These are phyloP conservation scores for Arnoldichthys spilopterus DNA, from an alignment of 2,797 vertebrate species.

Conservation along the genomic window DNA sequence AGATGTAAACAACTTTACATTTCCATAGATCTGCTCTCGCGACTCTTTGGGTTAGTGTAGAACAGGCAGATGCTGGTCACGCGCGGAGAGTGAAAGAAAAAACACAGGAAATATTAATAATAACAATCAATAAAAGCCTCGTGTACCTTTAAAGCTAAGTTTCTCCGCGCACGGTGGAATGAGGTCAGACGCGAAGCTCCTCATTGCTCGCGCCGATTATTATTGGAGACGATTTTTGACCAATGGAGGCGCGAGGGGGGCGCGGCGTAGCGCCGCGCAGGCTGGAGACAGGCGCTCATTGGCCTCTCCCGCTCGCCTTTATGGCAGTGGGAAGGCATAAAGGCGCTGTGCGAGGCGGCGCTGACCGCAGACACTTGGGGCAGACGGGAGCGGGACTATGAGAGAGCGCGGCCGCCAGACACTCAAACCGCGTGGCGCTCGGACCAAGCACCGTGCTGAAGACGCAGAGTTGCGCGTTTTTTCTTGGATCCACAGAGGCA, in stretches of 20 bases:
- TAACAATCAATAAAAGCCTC: constrained; percentile 49
- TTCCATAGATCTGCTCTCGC: not conserved
- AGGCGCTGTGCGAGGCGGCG: constrained; percentile 79
- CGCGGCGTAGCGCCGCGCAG: constrained; percentile 79
- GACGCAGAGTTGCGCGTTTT: constrained; percentile 71
- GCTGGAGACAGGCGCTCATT: constrained; percentile 92
- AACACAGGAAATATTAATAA: constrained; percentile 13
- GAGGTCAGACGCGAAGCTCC: constrained; percentile 97
- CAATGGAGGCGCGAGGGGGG: constrained; percentile 81
- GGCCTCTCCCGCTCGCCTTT: constrained; percentile 68
- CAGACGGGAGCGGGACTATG: constrained; percentile 76
- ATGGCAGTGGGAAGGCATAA: constrained; percentile 83
- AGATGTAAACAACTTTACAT: not conserved
- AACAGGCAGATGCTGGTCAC: constrained; percentile 60
- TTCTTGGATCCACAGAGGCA: constrained; percentile 62
- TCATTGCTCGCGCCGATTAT: constrained; percentile 96
- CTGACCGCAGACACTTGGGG: constrained; percentile 50
- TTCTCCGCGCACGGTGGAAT: constrained; percentile 92
- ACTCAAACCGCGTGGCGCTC: constrained; percentile 80
- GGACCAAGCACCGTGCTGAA: constrained; percentile 72
- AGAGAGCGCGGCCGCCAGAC: constrained; percentile 80
- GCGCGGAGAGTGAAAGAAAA: constrained; percentile 45
- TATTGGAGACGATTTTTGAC: constrained; percentile 88
- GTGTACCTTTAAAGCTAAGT: constrained; percentile 82
- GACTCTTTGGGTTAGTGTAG: too few relatives aligned